phyloP scores from a whole-genome alignment of 2,113 vertebrate genomes.

The Abramis brama region DNA sequence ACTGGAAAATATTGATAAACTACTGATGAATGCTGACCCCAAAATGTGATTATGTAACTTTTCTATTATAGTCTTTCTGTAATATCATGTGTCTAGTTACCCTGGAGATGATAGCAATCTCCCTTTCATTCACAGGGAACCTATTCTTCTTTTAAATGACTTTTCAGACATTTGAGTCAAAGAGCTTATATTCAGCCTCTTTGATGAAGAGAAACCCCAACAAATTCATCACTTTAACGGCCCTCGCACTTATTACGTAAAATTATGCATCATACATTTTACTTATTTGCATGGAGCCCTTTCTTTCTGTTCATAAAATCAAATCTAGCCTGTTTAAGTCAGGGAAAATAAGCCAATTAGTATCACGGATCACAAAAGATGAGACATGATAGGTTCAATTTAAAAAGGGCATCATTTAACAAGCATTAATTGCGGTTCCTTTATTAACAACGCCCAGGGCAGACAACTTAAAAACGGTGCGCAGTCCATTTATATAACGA shows the following conservation, averaged over 20 bases:
- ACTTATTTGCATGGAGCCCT: neutral
- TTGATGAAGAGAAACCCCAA: conserved; percentile 22
- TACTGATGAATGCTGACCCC: neutral
- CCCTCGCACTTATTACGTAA: neutral
- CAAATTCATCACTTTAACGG: conserved; percentile 13
- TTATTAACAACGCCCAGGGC: conserved; percentile 22
- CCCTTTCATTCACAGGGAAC: conserved; percentile 46
- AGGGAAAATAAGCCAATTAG: conserved; percentile 40
- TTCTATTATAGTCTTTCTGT: neutral
- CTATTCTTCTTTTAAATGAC: conserved; percentile 48
- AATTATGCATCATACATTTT: neutral
- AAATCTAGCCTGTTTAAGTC: conserved; percentile 8
- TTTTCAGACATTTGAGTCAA: conserved; percentile 19
- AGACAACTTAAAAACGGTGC: conserved; percentile 17
- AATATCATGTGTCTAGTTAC: conserved; percentile 24
- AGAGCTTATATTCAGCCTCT: neutral
- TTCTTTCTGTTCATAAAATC: neutral
- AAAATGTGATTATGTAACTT: conserved; percentile 1
- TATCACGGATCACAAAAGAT: conserved; percentile 30
- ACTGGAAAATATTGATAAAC: neutral
- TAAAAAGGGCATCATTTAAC: conserved; percentile 29
- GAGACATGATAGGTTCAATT: conserved; percentile 27
- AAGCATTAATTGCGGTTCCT: conserved; percentile 33
- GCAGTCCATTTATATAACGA: neutral
- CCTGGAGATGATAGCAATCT: conserved; percentile 46